phyloP scores from a whole-genome alignment of 2,888 invertebrate species.

The Ennomos erosarius region DNA sequence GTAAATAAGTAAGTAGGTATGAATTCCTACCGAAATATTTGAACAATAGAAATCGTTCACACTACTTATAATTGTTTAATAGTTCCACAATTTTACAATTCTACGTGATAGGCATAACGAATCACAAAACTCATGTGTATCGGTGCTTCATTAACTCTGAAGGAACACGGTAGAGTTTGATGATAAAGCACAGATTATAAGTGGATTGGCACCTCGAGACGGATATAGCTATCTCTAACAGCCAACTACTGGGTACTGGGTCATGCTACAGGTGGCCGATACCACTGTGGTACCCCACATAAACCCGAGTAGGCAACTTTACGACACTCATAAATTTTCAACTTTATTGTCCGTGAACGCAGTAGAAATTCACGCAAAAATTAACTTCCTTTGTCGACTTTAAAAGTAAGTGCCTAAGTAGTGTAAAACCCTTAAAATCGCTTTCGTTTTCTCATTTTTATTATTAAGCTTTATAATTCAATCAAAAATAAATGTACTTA shows the following conservation, averaged over 20 bases:
- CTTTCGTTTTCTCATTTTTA: neutral
- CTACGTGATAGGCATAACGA: conserved; percentile 6
- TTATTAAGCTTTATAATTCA: neutral
- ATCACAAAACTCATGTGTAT: conserved; percentile 39
- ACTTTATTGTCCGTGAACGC: conserved; percentile 52
- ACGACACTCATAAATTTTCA: conserved; percentile 57
- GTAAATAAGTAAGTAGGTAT: too few relatives aligned
- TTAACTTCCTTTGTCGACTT: conserved; percentile 34
- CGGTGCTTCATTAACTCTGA: conserved; percentile 56
- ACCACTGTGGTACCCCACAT: conserved; percentile 41
- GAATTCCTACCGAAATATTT: too few relatives aligned
- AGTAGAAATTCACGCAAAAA: conserved; percentile 45
- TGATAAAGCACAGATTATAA: conserved; percentile 38
- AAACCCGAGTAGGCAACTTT: conserved; percentile 47
- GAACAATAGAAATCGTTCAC: too few relatives aligned
- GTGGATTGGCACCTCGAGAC: conserved; percentile 47
- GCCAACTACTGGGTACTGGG: conserved; percentile 45
- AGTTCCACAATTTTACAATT: neutral
- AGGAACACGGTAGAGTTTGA: conserved; percentile 43
- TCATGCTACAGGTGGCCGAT: conserved; percentile 61
- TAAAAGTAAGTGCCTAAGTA: conserved; percentile 14
- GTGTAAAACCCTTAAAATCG: neutral
- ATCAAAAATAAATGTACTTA: too few relatives aligned
- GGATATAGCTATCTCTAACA: conserved; percentile 44
- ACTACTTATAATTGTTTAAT: too few relatives aligned